Evolutionary conservation across 2,797 vertebrate species (phyloP).

Genomic region (Micrastur ruficollis): DNA sequence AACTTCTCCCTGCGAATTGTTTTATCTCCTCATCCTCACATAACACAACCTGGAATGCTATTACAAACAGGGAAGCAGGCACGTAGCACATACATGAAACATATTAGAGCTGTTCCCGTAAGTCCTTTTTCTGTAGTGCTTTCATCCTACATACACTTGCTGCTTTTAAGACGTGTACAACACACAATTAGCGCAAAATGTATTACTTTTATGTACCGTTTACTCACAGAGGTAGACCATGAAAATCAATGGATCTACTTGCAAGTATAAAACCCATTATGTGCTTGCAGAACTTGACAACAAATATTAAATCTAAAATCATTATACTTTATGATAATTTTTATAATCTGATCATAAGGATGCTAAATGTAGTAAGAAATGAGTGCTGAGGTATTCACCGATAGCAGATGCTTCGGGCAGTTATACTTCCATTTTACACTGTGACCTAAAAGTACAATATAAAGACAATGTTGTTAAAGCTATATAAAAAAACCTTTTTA

Average conservation of each 20-base stretch:
- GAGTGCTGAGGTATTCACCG: background rate
- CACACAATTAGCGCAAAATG: background rate
- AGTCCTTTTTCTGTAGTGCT: background rate
- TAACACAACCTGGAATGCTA: background rate
- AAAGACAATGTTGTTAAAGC: background rate
- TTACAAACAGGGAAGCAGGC: rapidly evolving
- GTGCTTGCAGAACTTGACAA: background rate
- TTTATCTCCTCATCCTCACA: background rate
- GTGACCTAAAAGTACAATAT: background rate
- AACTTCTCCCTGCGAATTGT: background rate
- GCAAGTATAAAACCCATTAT: background rate
- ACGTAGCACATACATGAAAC: background rate
- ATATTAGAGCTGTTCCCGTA: rapidly evolving
- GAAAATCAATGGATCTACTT: background rate
- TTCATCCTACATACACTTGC: background rate
- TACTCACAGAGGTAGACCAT: background rate
- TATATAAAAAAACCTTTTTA: background rate
- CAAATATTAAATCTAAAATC: background rate
- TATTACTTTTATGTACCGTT: background rate
- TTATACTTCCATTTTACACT: background rate
- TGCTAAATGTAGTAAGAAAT: background rate
- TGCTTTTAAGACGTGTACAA: background rate
- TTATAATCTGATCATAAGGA: constrained; percentile 5
- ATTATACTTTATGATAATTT: background rate
- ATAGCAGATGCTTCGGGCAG: background rate